Evolutionary conservation across 2,113 vertebrate species (phyloP), one percentile per base, ranked within the genome.

Genomic region (Clinocottus analis): DNA sequence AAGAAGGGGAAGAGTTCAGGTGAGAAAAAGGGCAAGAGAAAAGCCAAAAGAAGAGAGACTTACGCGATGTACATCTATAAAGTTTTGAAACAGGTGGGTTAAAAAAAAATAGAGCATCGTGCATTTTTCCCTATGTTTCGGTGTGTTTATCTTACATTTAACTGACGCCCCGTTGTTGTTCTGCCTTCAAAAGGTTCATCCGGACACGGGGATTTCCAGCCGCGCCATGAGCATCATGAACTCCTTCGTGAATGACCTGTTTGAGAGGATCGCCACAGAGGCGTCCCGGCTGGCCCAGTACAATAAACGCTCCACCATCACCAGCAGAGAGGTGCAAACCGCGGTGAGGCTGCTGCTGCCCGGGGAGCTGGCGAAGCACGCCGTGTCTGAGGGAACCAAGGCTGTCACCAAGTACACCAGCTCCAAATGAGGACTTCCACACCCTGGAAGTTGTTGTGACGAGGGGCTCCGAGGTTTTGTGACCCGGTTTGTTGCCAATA

Each of bases 381-480:
- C 95, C 1, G 95, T 95, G 81, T 95, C 94, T 0, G 95, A 94
- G 82, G 95, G 95, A 41, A 95, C 95, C 80, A 95, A 94, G 47
- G 94, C 95, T 0, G 95, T 95, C 75, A 95, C 95, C 5, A 95
- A 96, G 84, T 96, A 96, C 88, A 95, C 95, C 77, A 96, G 94
- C 86, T 94, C 94, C 66, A 95, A 95, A 63, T 95, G 85, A 94
- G 33, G 1, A n/a, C 51, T 9, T 14, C 7, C 10, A 12, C 16
- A 7, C 23, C 7, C 0, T 2, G 7, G 1, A 0, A 13, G 27
- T 1, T 62, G 31, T 16, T 29, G 0, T 3, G 11, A 25, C 3
- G 13, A 31, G 0, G 49, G 7, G 0, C 9, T 39, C 55, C 11
- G 31, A 35, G 0, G 5, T 14, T 41, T 47, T 53, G 51, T n/a